These are phyloP conservation scores for Oxystoma pomonae DNA, from an alignment of 2,888 invertebrate genomes.

Conservation along the genomic window DNA sequence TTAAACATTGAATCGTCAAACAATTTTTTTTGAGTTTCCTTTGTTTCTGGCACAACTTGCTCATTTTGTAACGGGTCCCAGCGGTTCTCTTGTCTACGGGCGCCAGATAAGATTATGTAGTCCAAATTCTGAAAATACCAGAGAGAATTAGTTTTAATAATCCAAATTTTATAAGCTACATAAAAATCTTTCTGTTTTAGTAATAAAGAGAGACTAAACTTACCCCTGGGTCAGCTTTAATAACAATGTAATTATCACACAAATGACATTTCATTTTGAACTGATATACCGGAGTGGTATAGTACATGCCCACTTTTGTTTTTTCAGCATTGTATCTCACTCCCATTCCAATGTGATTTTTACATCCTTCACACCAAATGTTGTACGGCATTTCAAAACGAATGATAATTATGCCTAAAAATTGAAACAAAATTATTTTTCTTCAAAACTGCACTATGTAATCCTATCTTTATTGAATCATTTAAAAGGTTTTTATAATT, in stretches of 20 bases:
- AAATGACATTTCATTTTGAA: constrained; percentile 99
- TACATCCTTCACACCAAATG: constrained; percentile 98
- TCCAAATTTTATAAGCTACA: no score
- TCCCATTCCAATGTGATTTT: constrained; percentile 98
- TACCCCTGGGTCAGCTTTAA: constrained; percentile 96
- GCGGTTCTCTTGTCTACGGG: constrained; percentile 92
- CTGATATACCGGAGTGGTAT: constrained; percentile 94
- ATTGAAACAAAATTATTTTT: no score
- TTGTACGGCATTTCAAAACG: constrained; percentile 99
- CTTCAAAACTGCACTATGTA: no score
- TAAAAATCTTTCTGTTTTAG: no score
- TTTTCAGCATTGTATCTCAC: constrained; percentile 96
- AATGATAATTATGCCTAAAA: constrained; percentile 72
- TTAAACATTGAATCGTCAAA: constrained; percentile 98
- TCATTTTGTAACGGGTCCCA: constrained; percentile 98
- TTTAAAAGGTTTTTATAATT: no score
- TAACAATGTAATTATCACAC: constrained; percentile 95
- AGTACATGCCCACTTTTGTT: constrained; percentile 94
- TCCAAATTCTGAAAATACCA: constrained; percentile 82
- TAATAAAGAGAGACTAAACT: constrained; percentile 39
- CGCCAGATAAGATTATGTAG: constrained; percentile 93
- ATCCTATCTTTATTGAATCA: no score
- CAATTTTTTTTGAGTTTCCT: constrained; percentile 81
- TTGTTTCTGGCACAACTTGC: constrained; percentile 88
- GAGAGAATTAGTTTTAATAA: no score